phyloP scores from a whole-genome alignment of 2,113 vertebrate species.

The Halcyon senegalensis region DNA sequence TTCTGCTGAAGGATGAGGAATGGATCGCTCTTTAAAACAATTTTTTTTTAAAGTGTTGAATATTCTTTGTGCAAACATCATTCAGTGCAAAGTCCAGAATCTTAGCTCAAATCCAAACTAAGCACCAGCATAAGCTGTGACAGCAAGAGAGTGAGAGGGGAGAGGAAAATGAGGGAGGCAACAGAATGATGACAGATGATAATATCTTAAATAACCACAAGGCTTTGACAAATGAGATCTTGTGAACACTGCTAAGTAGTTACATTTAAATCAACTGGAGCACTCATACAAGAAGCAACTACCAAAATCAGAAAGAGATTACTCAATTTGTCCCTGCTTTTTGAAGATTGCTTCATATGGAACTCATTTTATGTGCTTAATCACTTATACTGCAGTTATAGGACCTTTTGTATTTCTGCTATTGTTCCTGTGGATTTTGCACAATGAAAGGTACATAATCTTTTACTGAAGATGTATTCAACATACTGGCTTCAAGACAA shows the following conservation, averaged over 20 bases:
- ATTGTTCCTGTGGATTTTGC: background rate
- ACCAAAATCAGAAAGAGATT: constrained; percentile 31
- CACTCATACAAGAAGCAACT: background rate
- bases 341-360: constrained; percentile 25
- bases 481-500: background rate
- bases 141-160: background rate
- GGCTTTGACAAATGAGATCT: constrained; percentile 40
- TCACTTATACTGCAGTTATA: background rate
- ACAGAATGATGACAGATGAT: constrained; percentile 60
- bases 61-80: background rate
- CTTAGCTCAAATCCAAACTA: background rate
- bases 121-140: background rate
- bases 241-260: background rate
- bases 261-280: constrained; percentile 20
- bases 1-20: background rate
- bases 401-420: background rate
- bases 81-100: background rate
- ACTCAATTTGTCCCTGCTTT: constrained; percentile 29
- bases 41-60: background rate
- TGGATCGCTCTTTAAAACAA: background rate
- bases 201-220: constrained; percentile 52
- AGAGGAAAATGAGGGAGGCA: constrained; percentile 29
- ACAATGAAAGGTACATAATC: background rate
- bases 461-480: background rate
- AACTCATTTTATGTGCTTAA: background rate